Conservation (phyloP, 2,888 invertebrate genomes). For the Pyrocoelia pectoralis region DNA sequence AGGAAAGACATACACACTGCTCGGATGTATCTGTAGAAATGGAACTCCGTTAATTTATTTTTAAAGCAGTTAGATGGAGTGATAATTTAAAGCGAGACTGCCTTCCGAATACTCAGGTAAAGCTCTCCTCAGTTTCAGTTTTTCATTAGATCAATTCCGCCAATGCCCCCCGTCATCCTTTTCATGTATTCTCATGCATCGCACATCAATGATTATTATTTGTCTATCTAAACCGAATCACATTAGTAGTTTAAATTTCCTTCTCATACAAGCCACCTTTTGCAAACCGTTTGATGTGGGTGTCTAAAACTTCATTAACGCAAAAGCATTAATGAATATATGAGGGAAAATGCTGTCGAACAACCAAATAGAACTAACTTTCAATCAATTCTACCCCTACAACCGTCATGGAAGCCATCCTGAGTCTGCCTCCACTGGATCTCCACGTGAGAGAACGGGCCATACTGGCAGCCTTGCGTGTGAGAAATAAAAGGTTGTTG, state of each 20-base stretch:
- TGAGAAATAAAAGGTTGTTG: too few species aligned
- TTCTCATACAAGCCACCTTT: constrained; percentile 12
- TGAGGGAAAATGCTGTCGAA: neutral
- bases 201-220: constrained; percentile 4
- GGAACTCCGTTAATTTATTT: constrained; percentile 15
- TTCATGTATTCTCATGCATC: constrained; percentile 15
- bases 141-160: constrained; percentile 7
- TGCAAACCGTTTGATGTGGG: constrained; percentile 16
- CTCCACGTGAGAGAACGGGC: too few species aligned
- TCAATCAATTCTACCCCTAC: neutral
- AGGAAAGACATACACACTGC: constrained; percentile 4
- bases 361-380: constrained; percentile 6
- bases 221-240: constrained; percentile 5
- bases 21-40: constrained; percentile 10
- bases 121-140: constrained; percentile 6
- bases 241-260: constrained; percentile 12
- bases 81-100: constrained; percentile 2
- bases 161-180: constrained; percentile 4
- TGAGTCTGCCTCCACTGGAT: too few species aligned
- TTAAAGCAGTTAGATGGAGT: constrained; percentile 13
- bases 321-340: neutral
- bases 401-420: too few species aligned
- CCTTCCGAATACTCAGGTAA: neutral
- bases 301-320: neutral
- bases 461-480: too few species aligned